Percentiles rank a stretch among this genome's conserved stretches.
phyloP scores from a whole-genome alignment of 2,888 invertebrate species.

The Diaphora mendica region DNA sequence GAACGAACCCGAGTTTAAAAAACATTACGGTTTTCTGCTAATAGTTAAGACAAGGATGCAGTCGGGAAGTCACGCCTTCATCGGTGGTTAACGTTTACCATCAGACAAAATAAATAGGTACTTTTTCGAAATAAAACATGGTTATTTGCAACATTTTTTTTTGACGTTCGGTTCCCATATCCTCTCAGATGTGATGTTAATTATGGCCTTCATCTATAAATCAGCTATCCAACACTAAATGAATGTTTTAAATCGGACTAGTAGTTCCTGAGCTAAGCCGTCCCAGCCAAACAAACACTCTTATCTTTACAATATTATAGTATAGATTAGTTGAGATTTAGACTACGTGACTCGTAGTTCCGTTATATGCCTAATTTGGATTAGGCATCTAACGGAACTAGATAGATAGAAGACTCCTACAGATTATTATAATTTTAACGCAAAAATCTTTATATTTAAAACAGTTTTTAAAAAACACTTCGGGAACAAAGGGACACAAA shows the following conservation, averaged over 20 bases:
- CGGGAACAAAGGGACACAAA: not conserved
- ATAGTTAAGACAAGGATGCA: not conserved
- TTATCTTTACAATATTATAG: not conserved
- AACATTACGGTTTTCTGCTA: not conserved
- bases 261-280: too few relatives aligned
- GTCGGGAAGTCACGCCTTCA: not conserved
- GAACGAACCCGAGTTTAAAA: not conserved
- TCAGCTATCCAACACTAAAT: not conserved
- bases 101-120: not conserved
- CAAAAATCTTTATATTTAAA: not conserved
- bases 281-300: too few relatives aligned
- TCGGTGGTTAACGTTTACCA: not conserved
- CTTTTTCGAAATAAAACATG: too few relatives aligned
- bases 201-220: too few relatives aligned
- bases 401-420: not conserved
- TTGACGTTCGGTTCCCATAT: not conserved
- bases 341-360: too few relatives aligned
- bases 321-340: not conserved
- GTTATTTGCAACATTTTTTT: not conserved
- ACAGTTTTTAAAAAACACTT: not conserved
- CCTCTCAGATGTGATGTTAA: too few relatives aligned
- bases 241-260: not conserved
- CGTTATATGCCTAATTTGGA: too few relatives aligned
- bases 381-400: not conserved
- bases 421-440: not conserved